These are phyloP conservation scores for Solenopsis invicta DNA, from an alignment of 1,140 invertebrate species.

Conservation along the genomic window DNA sequence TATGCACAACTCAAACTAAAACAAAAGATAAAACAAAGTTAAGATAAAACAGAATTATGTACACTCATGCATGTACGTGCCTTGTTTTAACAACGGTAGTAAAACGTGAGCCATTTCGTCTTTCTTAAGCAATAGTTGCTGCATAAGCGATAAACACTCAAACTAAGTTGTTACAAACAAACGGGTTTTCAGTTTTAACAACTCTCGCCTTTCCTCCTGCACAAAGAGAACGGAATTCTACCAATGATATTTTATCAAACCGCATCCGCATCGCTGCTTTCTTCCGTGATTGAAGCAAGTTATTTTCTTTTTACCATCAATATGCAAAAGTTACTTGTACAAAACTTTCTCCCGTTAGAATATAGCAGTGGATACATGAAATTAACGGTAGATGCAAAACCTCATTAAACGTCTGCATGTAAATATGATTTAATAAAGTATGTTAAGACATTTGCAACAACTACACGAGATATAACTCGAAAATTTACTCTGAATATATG, in stretches of 20 bases:
- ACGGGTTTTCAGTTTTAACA: not conserved
- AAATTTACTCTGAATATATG: not conserved
- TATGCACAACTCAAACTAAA: no score
- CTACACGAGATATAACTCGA: not conserved
- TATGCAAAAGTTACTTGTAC: not conserved
- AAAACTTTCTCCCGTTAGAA: not conserved
- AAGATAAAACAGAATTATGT: no score
- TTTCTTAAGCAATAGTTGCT: not conserved
- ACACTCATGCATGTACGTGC: not conserved
- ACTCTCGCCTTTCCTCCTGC: not conserved
- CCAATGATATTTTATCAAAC: slow-evolving; percentile 9
- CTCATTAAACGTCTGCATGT: not conserved
- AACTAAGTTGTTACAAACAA: slow-evolving; percentile 30
- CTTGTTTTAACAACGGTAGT: not conserved
- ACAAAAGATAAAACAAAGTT: no score
- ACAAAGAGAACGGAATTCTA: not conserved
- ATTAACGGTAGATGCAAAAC: not conserved
- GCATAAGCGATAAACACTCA: not conserved
- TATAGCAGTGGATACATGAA: not conserved
- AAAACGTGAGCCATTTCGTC: no score
- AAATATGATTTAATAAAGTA: not conserved
- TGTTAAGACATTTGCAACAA: not conserved
- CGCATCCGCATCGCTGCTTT: not conserved
- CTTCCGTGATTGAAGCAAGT: not conserved
- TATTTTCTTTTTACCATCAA: not conserved